Percentiles rank a stretch among this genome's conserved stretches.
Conservation (phyloP, 64 coral and sea anemone species). For the Pocillopora verrucosa region DNA sequence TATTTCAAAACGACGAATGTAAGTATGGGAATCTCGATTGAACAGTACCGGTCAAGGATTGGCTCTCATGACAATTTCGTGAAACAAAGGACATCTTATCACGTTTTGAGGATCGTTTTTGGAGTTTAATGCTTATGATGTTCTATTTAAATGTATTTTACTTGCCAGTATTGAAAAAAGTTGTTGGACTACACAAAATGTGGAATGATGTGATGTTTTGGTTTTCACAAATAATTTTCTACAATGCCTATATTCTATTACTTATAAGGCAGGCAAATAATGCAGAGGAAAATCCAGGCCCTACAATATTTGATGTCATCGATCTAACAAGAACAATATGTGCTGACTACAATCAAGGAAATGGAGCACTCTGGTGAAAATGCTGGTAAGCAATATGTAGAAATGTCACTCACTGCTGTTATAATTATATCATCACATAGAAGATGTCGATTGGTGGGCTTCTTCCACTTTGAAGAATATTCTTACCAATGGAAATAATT, state of each 20-base stretch:
- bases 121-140: background rate
- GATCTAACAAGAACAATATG: background rate
- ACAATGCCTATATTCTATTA: background rate
- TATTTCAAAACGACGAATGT: too few relatives aligned
- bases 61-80: background rate
- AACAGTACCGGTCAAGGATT: background rate
- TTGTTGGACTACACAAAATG: background rate
- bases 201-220: background rate
- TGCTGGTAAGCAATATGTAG: conserved; percentile 1
- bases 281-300: conserved; percentile 1
- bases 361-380: background rate
- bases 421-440: background rate
- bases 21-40: conserved; percentile 1
- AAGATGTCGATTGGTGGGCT: background rate
- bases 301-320: background rate
- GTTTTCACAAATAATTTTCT: background rate
- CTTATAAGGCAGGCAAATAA: background rate
- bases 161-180: background rate
- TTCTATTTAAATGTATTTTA: background rate
- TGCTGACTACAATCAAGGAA: conserved; percentile 1
- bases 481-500: background rate
- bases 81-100: background rate
- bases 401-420: background rate
- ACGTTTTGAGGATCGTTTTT: background rate
- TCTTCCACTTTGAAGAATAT: background rate